A percentile compares a stretch with the other conserved stretches of the same genome.
Evolutionary conservation across 2,113 vertebrate species (phyloP).

Genomic region (Actenoides lindsayi): DNA sequence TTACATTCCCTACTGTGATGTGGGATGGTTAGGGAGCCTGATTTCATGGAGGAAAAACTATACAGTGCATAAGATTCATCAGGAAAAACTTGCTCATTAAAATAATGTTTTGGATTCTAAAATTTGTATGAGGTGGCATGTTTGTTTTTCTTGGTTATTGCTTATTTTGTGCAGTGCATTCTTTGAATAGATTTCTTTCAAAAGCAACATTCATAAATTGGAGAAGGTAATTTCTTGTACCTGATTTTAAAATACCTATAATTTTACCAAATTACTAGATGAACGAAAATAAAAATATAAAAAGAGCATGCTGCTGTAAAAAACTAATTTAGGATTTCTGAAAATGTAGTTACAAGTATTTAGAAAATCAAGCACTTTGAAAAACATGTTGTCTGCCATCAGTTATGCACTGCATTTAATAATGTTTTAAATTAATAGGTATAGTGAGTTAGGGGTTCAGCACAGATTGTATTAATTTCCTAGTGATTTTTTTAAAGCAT

Average conservation of each 20-base stretch:
- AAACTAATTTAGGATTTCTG: neutral
- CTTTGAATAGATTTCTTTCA: neutral
- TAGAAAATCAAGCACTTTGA: neutral
- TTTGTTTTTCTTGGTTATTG: neutral
- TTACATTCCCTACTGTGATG: neutral
- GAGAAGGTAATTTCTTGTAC: neutral
- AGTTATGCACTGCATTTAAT: neutral
- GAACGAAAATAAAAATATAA: neutral
- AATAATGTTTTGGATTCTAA: neutral
- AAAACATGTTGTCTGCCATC: neutral
- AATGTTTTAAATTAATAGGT: neutral
- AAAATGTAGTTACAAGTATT: neutral
- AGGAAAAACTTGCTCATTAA: neutral
- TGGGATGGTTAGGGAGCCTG: neutral
- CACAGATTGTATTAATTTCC: neutral
- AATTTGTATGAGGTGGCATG: neutral
- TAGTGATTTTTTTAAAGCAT: neutral
- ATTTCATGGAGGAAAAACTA: neutral
- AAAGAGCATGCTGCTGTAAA: neutral
- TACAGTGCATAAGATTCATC: neutral
- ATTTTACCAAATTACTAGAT: neutral
- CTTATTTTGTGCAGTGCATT: neutral
- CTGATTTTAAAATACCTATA: neutral
- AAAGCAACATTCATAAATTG: neutral
- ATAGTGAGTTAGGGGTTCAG: neutral